These are phyloP conservation scores for Triplophysa siluroides DNA, from an alignment of 2,113 vertebrate genomes.

Conservation along the genomic window DNA sequence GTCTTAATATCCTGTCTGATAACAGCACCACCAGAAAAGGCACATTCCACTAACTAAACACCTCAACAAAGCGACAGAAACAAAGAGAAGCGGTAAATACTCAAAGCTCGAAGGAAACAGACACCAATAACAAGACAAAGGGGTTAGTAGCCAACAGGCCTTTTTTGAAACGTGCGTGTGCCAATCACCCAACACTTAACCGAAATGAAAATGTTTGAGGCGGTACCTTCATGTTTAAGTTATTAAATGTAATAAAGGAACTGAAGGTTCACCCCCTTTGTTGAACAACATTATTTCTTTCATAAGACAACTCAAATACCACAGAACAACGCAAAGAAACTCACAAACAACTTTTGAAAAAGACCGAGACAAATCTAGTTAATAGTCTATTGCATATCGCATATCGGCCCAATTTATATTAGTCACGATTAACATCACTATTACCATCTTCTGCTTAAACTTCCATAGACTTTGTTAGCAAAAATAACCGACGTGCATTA, in stretches of 20 bases:
- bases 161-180: constrained; percentile 17
- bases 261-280: constrained; percentile 43
- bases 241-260: constrained; percentile 32
- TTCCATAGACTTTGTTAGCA: constrained; percentile 65
- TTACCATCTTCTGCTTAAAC: constrained; percentile 38
- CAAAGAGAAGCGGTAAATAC: neutral
- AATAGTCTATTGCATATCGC: constrained; percentile 65
- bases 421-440: constrained; percentile 44
- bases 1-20: constrained; percentile 65
- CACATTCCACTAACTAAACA: constrained; percentile 82
- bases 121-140: neutral
- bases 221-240: constrained; percentile 19
- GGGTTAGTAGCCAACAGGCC: neutral
- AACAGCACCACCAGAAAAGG: constrained; percentile 94
- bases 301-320: constrained; percentile 39
- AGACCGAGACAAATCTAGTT: constrained; percentile 27
- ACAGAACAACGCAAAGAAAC: constrained; percentile 36
- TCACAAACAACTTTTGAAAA: constrained; percentile 9
- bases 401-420: constrained; percentile 58
- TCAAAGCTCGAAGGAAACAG: constrained; percentile 13
- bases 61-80: constrained; percentile 46
- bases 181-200: neutral
- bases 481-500: constrained; percentile 75
- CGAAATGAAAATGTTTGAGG: neutral
- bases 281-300: constrained; percentile 11